phyloP scores from a whole-genome alignment of 2,888 invertebrate genomes.

The Drosophila acutilabella region DNA sequence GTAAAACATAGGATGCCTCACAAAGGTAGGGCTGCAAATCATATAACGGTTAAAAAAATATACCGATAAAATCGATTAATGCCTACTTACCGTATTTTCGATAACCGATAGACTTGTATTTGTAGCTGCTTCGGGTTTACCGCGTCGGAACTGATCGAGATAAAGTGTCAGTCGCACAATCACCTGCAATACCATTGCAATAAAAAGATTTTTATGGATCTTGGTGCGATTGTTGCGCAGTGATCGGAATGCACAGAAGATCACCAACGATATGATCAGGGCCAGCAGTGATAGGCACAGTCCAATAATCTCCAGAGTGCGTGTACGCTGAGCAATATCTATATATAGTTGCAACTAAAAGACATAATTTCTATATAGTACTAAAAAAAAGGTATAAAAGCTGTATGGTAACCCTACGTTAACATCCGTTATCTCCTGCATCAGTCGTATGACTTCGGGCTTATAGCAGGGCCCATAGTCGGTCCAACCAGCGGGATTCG shows the following conservation, averaged over 20 bases:
- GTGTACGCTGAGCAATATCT: slow-evolving; percentile 89
- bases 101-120: slow-evolving; percentile 86
- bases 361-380: neutral
- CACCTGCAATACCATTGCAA: slow-evolving; percentile 92
- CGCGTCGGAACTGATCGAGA: slow-evolving; percentile 89
- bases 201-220: slow-evolving; percentile 94
- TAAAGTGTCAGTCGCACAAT: slow-evolving; percentile 90
- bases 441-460: slow-evolving; percentile 88
- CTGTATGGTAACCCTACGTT: slow-evolving; percentile 81
- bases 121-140: slow-evolving; percentile 69
- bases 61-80: neutral
- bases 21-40: slow-evolving; percentile 90
- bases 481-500: slow-evolving; percentile 89
- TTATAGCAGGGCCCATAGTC: slow-evolving; percentile 93
- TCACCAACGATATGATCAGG: slow-evolving; percentile 90
- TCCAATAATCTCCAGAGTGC: slow-evolving; percentile 93
- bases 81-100: slow-evolving; percentile 88
- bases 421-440: slow-evolving; percentile 85
- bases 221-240: slow-evolving; percentile 93
- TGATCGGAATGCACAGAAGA: slow-evolving; percentile 92
- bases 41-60: neutral
- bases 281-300: slow-evolving; percentile 92
- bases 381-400: neutral
- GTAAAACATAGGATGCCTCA: slow-evolving; percentile 90
- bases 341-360: slow-evolving; percentile 87